A percentile compares a stretch with the other conserved stretches of the same genome.
Evolutionary conservation across 2,888 invertebrate genomes (phyloP).

Genomic region (Nesidiocoris tenuis): DNA sequence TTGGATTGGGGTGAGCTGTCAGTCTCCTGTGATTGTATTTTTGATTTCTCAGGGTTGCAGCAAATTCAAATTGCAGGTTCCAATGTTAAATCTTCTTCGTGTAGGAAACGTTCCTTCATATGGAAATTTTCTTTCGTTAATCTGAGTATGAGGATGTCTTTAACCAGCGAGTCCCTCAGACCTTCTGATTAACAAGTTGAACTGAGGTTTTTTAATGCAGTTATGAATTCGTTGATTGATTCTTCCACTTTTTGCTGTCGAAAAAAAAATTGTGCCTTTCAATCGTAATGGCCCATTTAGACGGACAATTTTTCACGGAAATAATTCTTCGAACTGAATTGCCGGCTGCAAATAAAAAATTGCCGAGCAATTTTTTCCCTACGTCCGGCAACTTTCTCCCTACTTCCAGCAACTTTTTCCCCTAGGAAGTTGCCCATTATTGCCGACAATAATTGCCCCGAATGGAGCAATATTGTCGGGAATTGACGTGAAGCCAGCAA

Average conservation of each 20-base stretch:
- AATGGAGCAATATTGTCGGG: too few relatives aligned
- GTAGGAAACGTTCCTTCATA: not conserved
- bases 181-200: not conserved
- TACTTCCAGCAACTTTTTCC: too few relatives aligned
- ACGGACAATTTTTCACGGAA: too few relatives aligned
- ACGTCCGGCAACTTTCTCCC: too few relatives aligned
- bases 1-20: too few relatives aligned
- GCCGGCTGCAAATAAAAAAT: too few relatives aligned
- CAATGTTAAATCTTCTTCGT: slow-evolving; percentile 1
- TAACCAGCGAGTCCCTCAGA: slow-evolving; percentile 7
- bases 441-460: too few relatives aligned
- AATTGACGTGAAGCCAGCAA: too few relatives aligned
- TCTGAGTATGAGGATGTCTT: slow-evolving; percentile 4
- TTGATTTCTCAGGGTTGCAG: not conserved
- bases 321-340: too few relatives aligned
- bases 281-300: too few relatives aligned
- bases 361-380: too few relatives aligned
- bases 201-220: not conserved
- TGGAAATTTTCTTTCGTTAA: not conserved
- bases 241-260: not conserved
- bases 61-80: not conserved
- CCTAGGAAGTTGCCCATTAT: too few relatives aligned
- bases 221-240: not conserved
- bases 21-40: not conserved
- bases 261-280: not conserved